phyloP scores from a whole-genome alignment of 1,140 invertebrate species.

The Mylabris phalerata region DNA sequence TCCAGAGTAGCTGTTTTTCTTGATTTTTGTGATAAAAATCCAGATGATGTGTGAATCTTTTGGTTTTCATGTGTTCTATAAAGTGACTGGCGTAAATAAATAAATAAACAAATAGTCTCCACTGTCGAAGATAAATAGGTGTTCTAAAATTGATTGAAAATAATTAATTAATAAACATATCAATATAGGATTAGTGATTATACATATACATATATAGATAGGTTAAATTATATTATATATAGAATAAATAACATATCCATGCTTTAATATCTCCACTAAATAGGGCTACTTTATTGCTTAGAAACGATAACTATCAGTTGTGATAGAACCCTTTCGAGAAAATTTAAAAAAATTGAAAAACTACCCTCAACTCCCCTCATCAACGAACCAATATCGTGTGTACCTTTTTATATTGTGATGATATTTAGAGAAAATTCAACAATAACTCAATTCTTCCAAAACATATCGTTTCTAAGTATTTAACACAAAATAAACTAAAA shows the following conservation, averaged over 20 bases:
- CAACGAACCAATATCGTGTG: neutral
- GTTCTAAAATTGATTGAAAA: constrained; percentile 22
- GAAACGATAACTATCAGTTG: neutral
- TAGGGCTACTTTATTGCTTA: constrained; percentile 13
- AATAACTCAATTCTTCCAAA: constrained; percentile 14
- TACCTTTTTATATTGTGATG: neutral
- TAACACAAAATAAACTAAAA: neutral
- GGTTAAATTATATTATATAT: constrained; percentile 1
- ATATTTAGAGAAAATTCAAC: neutral
- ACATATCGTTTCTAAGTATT: constrained; percentile 20
- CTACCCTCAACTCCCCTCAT: too few species aligned
- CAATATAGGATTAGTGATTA: constrained; percentile 15
- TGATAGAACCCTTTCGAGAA: neutral
- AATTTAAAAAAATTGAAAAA: neutral
- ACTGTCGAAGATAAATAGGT: constrained; percentile 18
- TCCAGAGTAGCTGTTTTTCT: too few species aligned
- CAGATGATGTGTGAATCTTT: too few species aligned
- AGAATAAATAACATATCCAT: constrained; percentile 26
- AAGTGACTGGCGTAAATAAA: constrained; percentile 12
- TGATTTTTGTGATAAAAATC: too few species aligned
- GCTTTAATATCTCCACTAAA: constrained; percentile 17
- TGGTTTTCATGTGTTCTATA: neutral
- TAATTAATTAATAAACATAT: constrained; percentile 25
- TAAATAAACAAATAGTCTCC: neutral
- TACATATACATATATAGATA: neutral